Conservation (phyloP, 2,888 invertebrate species). For the Baronia brevicornis region DNA sequence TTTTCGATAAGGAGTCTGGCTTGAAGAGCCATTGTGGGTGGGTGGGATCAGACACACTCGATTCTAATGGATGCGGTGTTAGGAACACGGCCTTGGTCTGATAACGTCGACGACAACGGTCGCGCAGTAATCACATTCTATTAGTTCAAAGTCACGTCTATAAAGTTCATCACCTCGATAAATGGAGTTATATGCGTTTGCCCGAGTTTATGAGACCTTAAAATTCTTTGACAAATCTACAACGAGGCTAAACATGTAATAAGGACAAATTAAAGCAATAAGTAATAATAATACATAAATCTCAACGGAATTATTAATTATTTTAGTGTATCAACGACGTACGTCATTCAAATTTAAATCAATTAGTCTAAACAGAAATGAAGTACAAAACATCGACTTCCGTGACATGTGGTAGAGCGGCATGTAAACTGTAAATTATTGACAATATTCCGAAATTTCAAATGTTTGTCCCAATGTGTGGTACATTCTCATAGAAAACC, state of each 20-base stretch:
- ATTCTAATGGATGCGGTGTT: slow-evolving; percentile 22
- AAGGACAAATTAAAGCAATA: too few relatives aligned
- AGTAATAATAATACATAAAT: too few relatives aligned
- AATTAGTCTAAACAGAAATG: too few relatives aligned
- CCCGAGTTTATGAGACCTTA: slow-evolving; percentile 22
- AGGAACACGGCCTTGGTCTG: slow-evolving; percentile 48
- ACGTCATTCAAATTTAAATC: too few relatives aligned
- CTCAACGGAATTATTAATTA: too few relatives aligned
- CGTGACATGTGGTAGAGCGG: too few relatives aligned
- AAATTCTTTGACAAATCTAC: slow-evolving; percentile 33
- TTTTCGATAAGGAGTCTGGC: background rate
- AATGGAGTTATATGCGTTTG: slow-evolving; percentile 40
- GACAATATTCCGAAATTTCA: too few relatives aligned
- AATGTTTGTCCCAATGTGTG: too few relatives aligned
- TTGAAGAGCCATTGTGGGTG: slow-evolving; percentile 13
- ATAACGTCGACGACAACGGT: slow-evolving; percentile 40
- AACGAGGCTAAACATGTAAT: slow-evolving; percentile 14
- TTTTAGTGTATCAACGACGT: too few relatives aligned
- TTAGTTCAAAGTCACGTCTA: slow-evolving; percentile 68
- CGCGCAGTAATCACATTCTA: slow-evolving; percentile 65
- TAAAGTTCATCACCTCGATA: slow-evolving; percentile 62
- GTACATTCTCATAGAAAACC: too few relatives aligned
- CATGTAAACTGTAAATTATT: too few relatives aligned
- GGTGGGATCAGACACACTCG: slow-evolving; percentile 1
- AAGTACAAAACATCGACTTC: too few relatives aligned